Percentiles rank a stretch among this genome's conserved stretches.
phyloP scores from a whole-genome alignment of 2,113 vertebrate species.

The Narcine bancroftii region DNA sequence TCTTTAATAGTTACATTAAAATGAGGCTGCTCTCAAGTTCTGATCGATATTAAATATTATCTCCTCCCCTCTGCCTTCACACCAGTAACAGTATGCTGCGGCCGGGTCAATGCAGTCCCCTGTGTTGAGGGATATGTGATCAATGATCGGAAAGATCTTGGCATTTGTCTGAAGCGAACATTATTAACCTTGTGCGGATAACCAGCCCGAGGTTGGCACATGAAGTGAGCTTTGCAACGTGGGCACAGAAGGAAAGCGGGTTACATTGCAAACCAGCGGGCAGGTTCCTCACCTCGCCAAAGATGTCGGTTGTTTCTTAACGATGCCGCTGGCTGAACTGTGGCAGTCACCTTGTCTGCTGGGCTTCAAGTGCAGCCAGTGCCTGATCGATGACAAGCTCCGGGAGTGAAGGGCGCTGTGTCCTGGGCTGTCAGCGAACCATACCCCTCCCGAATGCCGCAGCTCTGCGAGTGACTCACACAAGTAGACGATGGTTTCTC shows the following conservation, averaged over 20 bases:
- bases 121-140: conserved; percentile 13
- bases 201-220: neutral
- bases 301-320: neutral
- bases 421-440: neutral
- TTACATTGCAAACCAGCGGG: neutral
- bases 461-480: neutral
- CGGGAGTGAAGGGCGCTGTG: neutral
- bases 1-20: conserved; percentile 11
- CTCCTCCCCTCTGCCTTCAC: neutral
- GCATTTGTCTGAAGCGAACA: neutral
- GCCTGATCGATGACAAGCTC: conserved; percentile 15
- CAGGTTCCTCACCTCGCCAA: neutral
- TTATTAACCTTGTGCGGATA: neutral
- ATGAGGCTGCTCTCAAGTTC: conserved; percentile 8
- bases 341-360: conserved; percentile 19
- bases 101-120: conserved; percentile 18
- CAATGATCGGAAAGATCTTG: conserved; percentile 10
- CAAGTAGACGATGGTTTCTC: neutral
- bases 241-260: neutral
- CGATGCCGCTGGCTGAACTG: neutral
- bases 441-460: neutral
- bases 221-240: neutral
- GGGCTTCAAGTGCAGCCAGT: neutral
- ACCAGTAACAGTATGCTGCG: conserved; percentile 17
- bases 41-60: conserved; percentile 33